Conservation (phyloP, 2,113 vertebrate species). For the Pongo abelii region DNA sequence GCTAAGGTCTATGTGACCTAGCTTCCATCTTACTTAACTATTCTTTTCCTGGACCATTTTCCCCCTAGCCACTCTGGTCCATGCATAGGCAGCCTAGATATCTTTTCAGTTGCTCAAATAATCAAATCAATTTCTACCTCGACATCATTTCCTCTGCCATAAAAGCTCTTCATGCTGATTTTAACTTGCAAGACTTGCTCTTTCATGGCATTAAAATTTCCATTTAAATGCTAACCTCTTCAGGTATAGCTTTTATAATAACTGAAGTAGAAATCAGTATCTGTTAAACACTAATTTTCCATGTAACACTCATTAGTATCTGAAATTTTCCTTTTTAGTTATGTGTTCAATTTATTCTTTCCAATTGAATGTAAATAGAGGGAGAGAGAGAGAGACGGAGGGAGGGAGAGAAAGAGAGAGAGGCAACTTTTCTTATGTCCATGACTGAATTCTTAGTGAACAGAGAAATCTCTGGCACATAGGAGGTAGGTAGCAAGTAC, state of each 20-base stretch:
- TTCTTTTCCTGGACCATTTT: not conserved
- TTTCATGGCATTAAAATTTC: not conserved
- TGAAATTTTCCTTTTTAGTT: not conserved
- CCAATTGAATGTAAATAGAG: not conserved
- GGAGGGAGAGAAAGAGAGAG: not conserved
- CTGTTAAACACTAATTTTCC: not conserved
- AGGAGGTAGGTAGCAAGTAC: not conserved
- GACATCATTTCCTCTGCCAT: not conserved
- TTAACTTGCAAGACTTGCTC: not conserved
- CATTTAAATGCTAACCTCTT: not conserved
- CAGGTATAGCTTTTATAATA: not conserved
- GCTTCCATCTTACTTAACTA: rapidly evolving
- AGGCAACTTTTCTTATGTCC: not conserved
- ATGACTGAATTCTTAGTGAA: not conserved
- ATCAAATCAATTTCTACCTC: not conserved
- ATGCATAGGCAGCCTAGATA: not conserved
- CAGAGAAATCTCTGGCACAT: not conserved
- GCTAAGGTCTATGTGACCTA: not conserved
- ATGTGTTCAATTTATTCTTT: not conserved
- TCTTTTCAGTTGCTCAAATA: not conserved
- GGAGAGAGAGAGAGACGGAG: not conserved
- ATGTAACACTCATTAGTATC: not conserved
- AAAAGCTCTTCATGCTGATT: not conserved
- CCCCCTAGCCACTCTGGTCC: rapidly evolving
- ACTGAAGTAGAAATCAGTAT: not conserved